These are phyloP conservation scores for Synchiropus splendidus DNA, from an alignment of 2,113 vertebrate species.

Conservation along the genomic window DNA sequence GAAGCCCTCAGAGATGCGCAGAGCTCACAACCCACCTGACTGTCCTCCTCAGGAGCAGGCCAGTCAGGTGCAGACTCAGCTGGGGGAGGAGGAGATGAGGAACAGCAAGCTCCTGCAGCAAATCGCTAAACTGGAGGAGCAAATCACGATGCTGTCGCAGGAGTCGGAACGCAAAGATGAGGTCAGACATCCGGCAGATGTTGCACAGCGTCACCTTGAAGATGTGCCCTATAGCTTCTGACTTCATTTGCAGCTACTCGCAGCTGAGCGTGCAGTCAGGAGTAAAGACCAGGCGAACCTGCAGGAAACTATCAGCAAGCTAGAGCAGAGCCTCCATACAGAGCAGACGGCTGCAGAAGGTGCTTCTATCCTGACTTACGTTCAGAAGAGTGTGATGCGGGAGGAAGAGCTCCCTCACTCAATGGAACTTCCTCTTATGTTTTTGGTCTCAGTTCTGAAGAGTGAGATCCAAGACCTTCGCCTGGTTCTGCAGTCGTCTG, in stretches of 20 bases:
- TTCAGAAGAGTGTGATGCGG: too few relatives aligned
- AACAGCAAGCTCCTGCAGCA: conserved; percentile 79
- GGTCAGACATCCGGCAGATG: conserved; percentile 26
- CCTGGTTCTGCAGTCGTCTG: conserved; percentile 86
- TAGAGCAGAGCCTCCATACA: conserved; percentile 71
- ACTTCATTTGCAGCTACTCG: conserved; percentile 66
- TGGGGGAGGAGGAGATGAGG: conserved; percentile 81
- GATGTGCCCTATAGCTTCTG: not conserved
- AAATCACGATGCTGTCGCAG: conserved; percentile 69
- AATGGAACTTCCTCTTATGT: too few relatives aligned
- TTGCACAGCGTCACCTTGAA: not conserved
- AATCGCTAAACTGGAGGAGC: conserved; percentile 80
- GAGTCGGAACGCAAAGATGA: conserved; percentile 49
- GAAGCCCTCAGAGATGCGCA: not conserved
- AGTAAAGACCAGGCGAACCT: conserved; percentile 64
- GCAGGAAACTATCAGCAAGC: conserved; percentile 55
- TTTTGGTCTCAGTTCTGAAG: conserved; percentile 68
- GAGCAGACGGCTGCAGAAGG: conserved; percentile 64
- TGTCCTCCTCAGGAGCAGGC: conserved; percentile 79
- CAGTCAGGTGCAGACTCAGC: conserved; percentile 67
- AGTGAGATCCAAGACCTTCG: conserved; percentile 86
- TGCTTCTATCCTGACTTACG: conserved; percentile 40
- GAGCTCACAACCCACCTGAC: too few relatives aligned
- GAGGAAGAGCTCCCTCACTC: too few relatives aligned
- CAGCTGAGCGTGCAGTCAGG: conserved; percentile 70